phyloP scores from a whole-genome alignment of 1,140 invertebrate species.

The Lepeophtheirus salmonis region DNA sequence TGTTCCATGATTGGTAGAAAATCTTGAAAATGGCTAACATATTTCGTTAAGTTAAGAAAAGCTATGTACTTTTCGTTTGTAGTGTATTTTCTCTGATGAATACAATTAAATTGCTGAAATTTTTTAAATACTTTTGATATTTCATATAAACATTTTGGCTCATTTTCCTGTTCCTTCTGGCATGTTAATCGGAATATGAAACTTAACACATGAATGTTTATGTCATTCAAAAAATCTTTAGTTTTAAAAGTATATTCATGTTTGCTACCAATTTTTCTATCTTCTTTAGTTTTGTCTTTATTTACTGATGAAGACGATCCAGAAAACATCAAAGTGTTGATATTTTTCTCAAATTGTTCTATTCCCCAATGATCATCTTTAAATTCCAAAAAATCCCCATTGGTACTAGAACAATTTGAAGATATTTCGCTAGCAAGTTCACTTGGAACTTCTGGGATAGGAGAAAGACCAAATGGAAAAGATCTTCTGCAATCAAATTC shows the following conservation, averaged over 20 bases:
- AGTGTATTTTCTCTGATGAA: too few relatives aligned
- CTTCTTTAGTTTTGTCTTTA: neutral
- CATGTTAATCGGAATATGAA: too few relatives aligned
- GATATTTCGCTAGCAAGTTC: constrained; percentile 7
- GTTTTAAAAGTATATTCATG: neutral
- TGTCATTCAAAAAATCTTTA: too few relatives aligned
- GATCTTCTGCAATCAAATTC: neutral
- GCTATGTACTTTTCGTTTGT: too few relatives aligned
- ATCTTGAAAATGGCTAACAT: too few relatives aligned
- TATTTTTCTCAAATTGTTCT: neutral
- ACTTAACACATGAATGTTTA: too few relatives aligned
- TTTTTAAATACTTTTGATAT: too few relatives aligned
- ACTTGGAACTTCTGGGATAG: constrained; percentile 6
- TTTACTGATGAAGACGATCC: constrained; percentile 5
- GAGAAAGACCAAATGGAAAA: constrained; percentile 3
- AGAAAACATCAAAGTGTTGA: neutral
- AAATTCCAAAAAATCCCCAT: neutral
- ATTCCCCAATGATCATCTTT: neutral
- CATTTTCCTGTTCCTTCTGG: too few relatives aligned
- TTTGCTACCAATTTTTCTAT: neutral
- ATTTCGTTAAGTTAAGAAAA: too few relatives aligned
- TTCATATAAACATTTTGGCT: too few relatives aligned
- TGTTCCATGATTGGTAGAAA: too few relatives aligned
- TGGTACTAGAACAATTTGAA: neutral
- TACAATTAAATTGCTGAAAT: too few relatives aligned